phyloP scores from a whole-genome alignment of 2,113 vertebrate genomes.

The Thymallus thymallus region DNA sequence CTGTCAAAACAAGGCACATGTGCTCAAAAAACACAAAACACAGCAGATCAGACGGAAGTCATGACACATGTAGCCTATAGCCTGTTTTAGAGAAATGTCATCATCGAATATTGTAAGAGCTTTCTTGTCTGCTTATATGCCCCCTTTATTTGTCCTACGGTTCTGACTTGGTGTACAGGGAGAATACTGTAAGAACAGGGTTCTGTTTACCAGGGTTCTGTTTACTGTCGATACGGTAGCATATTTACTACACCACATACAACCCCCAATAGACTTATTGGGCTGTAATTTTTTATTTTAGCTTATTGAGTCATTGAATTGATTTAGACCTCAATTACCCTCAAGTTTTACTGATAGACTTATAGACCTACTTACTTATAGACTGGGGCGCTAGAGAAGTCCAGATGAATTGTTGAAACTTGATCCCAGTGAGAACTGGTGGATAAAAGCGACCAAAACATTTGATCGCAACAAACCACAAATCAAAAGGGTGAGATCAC shows the following conservation, averaged over 20 bases:
- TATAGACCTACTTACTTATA: background rate
- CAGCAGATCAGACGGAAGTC: no score
- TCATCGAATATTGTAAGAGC: no score
- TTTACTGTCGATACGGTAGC: background rate
- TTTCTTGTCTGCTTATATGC: no score
- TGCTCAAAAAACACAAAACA: no score
- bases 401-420: background rate
- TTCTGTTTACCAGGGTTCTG: background rate
- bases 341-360: background rate
- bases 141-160: no score
- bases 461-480: constrained; percentile 4
- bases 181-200: no score
- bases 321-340: background rate
- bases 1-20: no score
- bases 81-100: no score
- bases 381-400: background rate
- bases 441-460: constrained; percentile 14
- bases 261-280: background rate
- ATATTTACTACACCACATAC: background rate
- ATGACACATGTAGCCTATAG: no score
- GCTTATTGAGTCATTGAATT: background rate
- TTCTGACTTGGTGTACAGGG: no score
- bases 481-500: background rate
- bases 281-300: background rate
- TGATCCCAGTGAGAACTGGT: background rate